phyloP scores from a whole-genome alignment of 2,888 invertebrate species.

The Meganola albula region DNA sequence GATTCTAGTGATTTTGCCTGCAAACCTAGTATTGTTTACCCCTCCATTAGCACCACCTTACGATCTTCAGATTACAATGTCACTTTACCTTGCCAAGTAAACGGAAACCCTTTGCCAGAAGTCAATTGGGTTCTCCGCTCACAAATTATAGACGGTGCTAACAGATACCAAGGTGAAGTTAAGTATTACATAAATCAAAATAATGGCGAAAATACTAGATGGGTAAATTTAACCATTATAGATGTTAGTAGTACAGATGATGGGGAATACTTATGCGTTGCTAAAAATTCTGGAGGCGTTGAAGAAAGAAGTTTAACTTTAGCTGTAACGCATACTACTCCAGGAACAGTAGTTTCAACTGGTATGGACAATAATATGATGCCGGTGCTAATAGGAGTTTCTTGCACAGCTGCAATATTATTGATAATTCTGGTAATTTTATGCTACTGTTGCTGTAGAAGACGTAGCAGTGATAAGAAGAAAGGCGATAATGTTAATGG shows the following conservation, averaged over 20 bases:
- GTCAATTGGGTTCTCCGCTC: conserved; percentile 86
- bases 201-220: conserved; percentile 62
- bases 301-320: conserved; percentile 86
- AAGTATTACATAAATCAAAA: conserved; percentile 63
- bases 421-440: conserved; percentile 68
- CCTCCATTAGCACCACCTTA: conserved; percentile 76
- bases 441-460: conserved; percentile 78
- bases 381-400: conserved; percentile 72
- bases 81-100: conserved; percentile 85
- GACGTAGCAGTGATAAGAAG: conserved; percentile 75
- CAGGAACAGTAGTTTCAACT: conserved; percentile 59
- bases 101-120: conserved; percentile 86
- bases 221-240: conserved; percentile 84
- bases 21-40: conserved; percentile 84
- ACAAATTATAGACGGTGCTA: conserved; percentile 75
- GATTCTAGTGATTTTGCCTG: conserved; percentile 88
- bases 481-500: conserved; percentile 79
- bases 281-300: conserved; percentile 88
- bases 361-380: conserved; percentile 77
- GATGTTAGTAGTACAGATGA: conserved; percentile 80
- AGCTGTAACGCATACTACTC: conserved; percentile 60
- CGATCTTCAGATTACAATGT: conserved; percentile 81
- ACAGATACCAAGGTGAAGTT: conserved; percentile 66
- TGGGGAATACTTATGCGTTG: conserved; percentile 87
- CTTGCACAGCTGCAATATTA: conserved; percentile 67